Conservation (phyloP, 2,797 vertebrate genomes). For the Scleropages formosus region DNA sequence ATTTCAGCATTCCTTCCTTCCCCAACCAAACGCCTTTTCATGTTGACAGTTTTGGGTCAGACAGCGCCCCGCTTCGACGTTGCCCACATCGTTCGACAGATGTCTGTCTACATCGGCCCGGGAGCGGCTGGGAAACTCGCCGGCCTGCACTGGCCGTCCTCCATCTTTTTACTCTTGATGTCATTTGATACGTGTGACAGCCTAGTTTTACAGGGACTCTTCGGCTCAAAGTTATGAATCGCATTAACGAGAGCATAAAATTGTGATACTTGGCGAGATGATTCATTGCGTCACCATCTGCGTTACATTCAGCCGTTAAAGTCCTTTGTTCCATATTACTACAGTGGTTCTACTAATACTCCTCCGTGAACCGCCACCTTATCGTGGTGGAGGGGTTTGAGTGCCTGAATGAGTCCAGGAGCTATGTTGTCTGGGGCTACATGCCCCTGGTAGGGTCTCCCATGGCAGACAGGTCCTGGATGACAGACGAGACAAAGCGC, state of each 20-base stretch:
- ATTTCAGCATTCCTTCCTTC: constrained; percentile 5
- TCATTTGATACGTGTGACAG: not conserved
- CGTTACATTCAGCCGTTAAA: not conserved
- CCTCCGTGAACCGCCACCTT: too few relatives aligned
- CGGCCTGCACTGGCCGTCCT: not conserved
- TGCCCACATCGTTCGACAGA: not conserved
- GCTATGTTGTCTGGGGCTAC: too few relatives aligned
- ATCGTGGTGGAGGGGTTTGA: too few relatives aligned
- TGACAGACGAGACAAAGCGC: too few relatives aligned
- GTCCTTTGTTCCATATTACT: constrained; percentile 1
- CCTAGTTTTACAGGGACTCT: not conserved
- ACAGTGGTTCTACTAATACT: not conserved
- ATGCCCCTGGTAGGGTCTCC: too few relatives aligned
- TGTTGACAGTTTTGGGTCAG: constrained; percentile 14
- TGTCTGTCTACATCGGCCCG: not conserved
- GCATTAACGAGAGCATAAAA: not conserved
- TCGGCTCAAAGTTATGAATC: not conserved
- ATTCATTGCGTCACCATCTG: not conserved
- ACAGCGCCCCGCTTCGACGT: not conserved
- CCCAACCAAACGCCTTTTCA: too few relatives aligned
- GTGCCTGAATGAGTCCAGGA: too few relatives aligned
- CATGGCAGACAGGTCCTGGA: too few relatives aligned
- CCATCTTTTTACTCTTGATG: not conserved
- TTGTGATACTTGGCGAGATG: not conserved
- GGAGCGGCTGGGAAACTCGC: not conserved